Conservation (phyloP, 2,113 vertebrate species). For the Rhizomys pruinosus region DNA sequence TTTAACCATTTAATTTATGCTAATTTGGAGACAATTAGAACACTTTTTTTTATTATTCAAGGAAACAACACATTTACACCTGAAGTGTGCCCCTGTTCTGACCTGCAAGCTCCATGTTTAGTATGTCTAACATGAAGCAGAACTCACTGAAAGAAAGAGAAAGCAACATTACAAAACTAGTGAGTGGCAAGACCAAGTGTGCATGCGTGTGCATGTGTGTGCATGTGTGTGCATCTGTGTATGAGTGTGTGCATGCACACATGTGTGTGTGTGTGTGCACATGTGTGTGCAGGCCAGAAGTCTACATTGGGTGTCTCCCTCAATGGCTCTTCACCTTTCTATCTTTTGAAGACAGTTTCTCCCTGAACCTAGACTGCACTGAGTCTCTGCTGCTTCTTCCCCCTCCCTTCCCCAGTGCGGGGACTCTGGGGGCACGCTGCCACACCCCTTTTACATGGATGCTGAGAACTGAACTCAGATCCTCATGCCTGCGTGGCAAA, state of each 20-base stretch:
- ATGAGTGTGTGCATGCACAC: background rate
- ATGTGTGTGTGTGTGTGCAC: background rate
- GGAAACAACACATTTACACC: background rate
- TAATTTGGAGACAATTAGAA: background rate
- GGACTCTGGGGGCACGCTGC: background rate
- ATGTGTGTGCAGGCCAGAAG: background rate
- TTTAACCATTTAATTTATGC: background rate
- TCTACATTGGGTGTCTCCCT: background rate
- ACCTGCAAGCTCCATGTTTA: no score
- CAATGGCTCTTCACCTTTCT: background rate
- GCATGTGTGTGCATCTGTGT: background rate
- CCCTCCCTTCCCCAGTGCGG: background rate
- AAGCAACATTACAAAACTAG: background rate
- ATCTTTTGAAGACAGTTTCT: background rate
- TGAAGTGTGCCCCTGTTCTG: background rate
- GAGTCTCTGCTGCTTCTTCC: no score
- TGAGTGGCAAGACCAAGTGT: background rate
- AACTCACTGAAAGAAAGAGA: background rate
- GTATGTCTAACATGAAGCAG: no score
- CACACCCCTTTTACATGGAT: background rate
- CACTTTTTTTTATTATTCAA: conserved; percentile 12
- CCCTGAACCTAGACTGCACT: no score
- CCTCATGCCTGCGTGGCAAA: background rate
- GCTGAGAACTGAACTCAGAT: no score
- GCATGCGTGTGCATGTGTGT: background rate